Evolutionary conservation across 2,797 vertebrate genomes (phyloP).

Genomic region (Acanthurus lineatus): DNA sequence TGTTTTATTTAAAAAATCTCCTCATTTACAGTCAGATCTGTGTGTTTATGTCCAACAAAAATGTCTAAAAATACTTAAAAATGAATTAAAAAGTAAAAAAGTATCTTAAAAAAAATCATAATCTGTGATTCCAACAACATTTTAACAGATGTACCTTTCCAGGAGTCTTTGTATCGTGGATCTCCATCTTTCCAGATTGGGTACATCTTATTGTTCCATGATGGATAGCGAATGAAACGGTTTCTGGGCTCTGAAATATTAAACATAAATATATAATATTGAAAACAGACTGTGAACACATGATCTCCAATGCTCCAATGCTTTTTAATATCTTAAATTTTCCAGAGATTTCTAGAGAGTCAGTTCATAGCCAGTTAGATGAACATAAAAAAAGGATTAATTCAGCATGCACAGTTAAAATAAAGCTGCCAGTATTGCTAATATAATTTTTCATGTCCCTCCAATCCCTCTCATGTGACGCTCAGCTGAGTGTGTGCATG

Average conservation of each 20-base stretch:
- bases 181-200: conserved; percentile 89
- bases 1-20: not conserved
- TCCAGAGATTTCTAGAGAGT: too few relatives aligned
- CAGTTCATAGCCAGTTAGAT: too few relatives aligned
- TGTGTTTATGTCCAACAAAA: not conserved
- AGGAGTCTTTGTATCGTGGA: conserved; percentile 82
- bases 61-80: not conserved
- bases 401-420: too few relatives aligned
- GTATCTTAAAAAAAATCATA: not conserved
- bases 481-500: conserved; percentile 83
- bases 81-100: not conserved
- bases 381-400: too few relatives aligned
- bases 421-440: too few relatives aligned
- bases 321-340: not conserved
- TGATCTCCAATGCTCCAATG: not conserved
- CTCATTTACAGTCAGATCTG: not conserved
- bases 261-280: not conserved
- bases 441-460: conserved; percentile 16
- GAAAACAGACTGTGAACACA: not conserved
- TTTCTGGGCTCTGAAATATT: conserved; percentile 81
- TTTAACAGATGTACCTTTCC: conserved; percentile 86
- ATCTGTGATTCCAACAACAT: not conserved
- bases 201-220: conserved; percentile 89
- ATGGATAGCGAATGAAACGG: conserved; percentile 81
- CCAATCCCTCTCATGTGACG: conserved; percentile 91